Evolutionary conservation across 1,140 invertebrate genomes (phyloP).

Genomic region (Neoseiulus cucumeris): DNA sequence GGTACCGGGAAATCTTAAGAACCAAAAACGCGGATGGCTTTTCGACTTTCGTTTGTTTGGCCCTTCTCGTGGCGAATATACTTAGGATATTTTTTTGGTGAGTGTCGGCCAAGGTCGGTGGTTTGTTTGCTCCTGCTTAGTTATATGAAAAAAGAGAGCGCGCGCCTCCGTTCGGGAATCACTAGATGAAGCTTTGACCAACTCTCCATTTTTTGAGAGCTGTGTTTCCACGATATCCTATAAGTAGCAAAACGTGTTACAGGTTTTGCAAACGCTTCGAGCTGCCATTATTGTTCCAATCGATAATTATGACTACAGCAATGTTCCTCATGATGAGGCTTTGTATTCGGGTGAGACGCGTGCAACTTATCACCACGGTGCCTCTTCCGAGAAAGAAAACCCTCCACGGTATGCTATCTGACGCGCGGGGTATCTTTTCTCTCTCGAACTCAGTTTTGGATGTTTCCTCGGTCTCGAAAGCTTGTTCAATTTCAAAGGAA

Average conservation of each 20-base stretch:
- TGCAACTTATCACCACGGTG: not conserved
- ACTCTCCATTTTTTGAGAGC: too few relatives aligned
- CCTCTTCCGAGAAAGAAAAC: not conserved
- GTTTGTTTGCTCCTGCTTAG: too few relatives aligned
- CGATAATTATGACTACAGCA: conserved; percentile 85
- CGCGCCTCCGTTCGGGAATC: too few relatives aligned
- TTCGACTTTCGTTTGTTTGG: conserved; percentile 84
- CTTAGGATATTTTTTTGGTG: conserved; percentile 94
- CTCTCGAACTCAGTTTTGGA: too few relatives aligned
- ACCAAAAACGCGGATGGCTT: conserved; percentile 81
- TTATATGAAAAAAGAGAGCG: too few relatives aligned
- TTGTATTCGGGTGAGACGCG: conserved; percentile 61
- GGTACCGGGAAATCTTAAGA: conserved; percentile 57
- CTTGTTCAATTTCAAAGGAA: too few relatives aligned
- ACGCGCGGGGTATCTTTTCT: too few relatives aligned
- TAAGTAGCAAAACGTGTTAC: conserved; percentile 25
- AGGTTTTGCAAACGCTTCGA: conserved; percentile 98
- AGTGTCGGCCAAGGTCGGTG: conserved; percentile 27
- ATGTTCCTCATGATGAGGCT: conserved; percentile 91
- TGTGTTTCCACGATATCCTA: too few relatives aligned
- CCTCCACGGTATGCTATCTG: not conserved
- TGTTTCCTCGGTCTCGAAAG: too few relatives aligned
- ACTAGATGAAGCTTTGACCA: too few relatives aligned
- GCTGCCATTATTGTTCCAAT: conserved; percentile 78
- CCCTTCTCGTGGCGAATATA: conserved; percentile 82